Evolutionary conservation across 2,113 vertebrate species (phyloP), one percentile per base, ranked within the genome.

Genomic region (Hemichromis elongatus): DNA sequence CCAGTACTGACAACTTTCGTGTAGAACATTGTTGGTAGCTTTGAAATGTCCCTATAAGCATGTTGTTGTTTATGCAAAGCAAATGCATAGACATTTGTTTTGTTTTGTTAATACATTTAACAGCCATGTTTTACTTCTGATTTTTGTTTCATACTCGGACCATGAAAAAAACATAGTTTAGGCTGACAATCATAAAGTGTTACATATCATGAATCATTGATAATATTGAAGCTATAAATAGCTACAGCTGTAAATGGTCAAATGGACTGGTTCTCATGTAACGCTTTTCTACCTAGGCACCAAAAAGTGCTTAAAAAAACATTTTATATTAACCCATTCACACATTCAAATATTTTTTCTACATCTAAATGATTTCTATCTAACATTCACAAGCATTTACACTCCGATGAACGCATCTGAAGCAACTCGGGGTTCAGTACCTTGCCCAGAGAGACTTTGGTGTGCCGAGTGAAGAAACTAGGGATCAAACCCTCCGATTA

Each of bases 211-310:
- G 26, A 47, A 47, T 80, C 55, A 6, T 12, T 59, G 54, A 59
- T 59, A 61, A 45, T 57, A 28, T 19, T 80, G 37, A 19, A 59
- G 24, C 24, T 59, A 10, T 79, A 59, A 75, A 59, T 79, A 30
- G 11, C 35, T 16, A 0, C 77, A 42, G 77, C 10, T 47, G 37
- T 63, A 63, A 63, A 63, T 63, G 59, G 35, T 63, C 30, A 63
- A 33, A 63, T n/a, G 35, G 30, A 37, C 2, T 37, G 59, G 6
- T 63, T 35, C 18, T 61, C 57, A 35, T 35, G 59, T 37, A 63
- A 10, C 18, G 4, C 0, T 63, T 63, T 63, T n/a, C 18, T 1
- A 63, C 59, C 30, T 37, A 63, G 7, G 30, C 30, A 33, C 30
- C 30, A 6, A 5, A 33, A 7, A 33, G 10, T n/a, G 59, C 30